phyloP scores from a whole-genome alignment of 2,113 vertebrate genomes.

The Turnix velox region DNA sequence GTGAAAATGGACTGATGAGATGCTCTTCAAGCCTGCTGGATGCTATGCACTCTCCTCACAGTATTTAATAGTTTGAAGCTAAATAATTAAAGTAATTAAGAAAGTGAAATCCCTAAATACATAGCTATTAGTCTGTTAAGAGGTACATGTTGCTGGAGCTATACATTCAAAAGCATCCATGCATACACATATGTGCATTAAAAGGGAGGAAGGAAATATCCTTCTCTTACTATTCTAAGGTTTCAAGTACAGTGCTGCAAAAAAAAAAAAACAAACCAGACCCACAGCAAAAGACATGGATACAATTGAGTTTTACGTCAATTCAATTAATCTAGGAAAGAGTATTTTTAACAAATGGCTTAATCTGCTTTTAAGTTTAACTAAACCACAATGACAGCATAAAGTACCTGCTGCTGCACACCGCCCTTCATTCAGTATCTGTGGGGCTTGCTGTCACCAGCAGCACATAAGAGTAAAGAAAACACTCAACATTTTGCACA shows the following conservation, averaged over 20 bases:
- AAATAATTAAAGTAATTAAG: neutral
- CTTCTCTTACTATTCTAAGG: neutral
- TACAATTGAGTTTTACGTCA: neutral
- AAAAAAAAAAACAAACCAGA: neutral
- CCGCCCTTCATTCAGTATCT: neutral
- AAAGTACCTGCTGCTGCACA: neutral
- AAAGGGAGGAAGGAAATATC: neutral
- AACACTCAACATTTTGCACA: neutral
- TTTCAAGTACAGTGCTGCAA: neutral
- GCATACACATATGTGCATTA: neutral
- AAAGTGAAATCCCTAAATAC: neutral
- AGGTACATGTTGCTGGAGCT: neutral
- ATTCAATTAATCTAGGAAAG: slow-evolving; percentile 18
- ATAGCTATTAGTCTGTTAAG: neutral
- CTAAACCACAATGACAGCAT: neutral
- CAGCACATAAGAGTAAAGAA: neutral
- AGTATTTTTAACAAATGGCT: slow-evolving; percentile 26
- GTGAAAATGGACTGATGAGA: neutral
- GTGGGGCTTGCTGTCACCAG: slow-evolving; percentile 3
- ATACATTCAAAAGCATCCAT: neutral
- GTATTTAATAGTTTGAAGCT: neutral
- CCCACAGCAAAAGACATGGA: neutral
- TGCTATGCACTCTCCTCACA: accelerated
- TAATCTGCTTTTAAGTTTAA: neutral
- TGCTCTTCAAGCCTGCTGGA: neutral